These are phyloP conservation scores for Acholoe squamosa DNA, from an alignment of 2,888 invertebrate species.

Conservation along the genomic window DNA sequence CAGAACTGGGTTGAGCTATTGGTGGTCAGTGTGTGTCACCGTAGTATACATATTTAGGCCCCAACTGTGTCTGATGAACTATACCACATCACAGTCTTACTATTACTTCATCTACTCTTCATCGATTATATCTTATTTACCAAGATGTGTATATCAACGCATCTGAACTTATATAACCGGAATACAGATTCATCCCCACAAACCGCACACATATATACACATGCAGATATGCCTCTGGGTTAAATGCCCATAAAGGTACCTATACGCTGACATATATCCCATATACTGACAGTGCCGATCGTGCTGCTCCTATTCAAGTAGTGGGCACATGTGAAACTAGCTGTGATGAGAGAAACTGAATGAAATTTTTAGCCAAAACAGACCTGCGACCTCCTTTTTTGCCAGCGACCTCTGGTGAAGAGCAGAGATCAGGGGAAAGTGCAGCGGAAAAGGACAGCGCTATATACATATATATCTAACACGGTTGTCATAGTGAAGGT, in stretches of 20 bases:
- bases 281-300: conserved; percentile 36
- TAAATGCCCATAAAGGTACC: neutral
- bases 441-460: neutral
- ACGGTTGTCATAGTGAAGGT: conserved; percentile 49
- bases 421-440: neutral
- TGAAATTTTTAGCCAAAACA: neutral
- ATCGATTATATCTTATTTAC: neutral
- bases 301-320: neutral
- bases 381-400: conserved; percentile 28
- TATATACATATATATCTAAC: neutral
- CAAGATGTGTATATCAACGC: neutral
- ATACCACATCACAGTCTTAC: neutral
- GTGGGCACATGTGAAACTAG: conserved; percentile 26
- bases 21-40: neutral
- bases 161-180: neutral
- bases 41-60: neutral
- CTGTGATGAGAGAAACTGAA: conserved; percentile 52
- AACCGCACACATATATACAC: neutral
- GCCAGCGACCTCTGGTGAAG: neutral
- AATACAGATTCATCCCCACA: neutral
- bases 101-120: neutral
- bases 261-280: neutral
- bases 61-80: neutral
- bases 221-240: neutral
- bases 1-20: neutral